Evolutionary conservation across 2,797 vertebrate species (phyloP), one percentile per base, ranked within the genome.

Genomic region (Melanogrammus aeglefinus): DNA sequence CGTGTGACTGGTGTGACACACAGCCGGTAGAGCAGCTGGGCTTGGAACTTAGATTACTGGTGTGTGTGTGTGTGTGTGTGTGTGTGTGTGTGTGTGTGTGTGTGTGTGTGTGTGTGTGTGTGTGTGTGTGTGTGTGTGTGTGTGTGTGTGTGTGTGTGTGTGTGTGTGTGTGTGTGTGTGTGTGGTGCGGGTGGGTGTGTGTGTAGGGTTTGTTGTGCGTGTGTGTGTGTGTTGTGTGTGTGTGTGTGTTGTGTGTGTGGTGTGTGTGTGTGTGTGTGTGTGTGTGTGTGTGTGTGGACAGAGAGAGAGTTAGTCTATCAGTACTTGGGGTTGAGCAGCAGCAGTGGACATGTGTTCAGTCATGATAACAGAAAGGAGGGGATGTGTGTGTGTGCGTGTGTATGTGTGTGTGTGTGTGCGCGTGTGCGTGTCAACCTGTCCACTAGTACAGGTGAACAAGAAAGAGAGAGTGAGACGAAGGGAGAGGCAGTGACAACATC

Each of bases 101-200:
- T 6, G 63, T 69, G 3, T 66, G 57, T 66, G 18, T 66, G 1
- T 66, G 57, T 66, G 9, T 66, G 57, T 66, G 57, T n/a, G 57
- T 21, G 57, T 6, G 57, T 66, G 16, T 66, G 63, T 66, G 18
- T n/a, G 24, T 66, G n/a, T 4, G 63, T 1, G 63, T 66, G 21
- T 69, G 63, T 69, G 63, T 69, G 63, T 69, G 21, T 69, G 63
- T 69, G 63, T 27, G 24, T 69, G n/a, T 69, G 63, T 69, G 21
- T 69, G 21, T n/a, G n/a, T 69, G 66, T 69, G 66, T 69, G n/a
- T 27, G 63, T 69, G 63, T 27, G n/a, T 69, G 66, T 27, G 66
- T 66, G 8, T n/a, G 63, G 21, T 24, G 21, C 27, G 21, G 27
- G 21, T 27, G 21, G 8, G 21, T 66, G 21, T 27, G 27, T 13